phyloP scores from a whole-genome alignment of 1,140 invertebrate species.

The Drusus annulatus region DNA sequence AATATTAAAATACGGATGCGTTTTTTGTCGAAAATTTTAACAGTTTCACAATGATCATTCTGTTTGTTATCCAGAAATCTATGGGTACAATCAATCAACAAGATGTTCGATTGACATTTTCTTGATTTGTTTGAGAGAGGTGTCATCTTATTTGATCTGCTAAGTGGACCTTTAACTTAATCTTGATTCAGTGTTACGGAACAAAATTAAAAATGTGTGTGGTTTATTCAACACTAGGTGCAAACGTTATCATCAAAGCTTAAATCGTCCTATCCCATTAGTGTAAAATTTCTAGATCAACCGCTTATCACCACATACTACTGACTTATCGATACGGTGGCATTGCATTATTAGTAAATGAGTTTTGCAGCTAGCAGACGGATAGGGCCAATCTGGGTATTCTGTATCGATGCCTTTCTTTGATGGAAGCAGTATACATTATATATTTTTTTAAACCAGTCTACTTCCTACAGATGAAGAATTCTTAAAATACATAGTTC shows the following conservation, averaged over 20 bases:
- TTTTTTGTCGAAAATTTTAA: too few species aligned
- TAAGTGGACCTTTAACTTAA: not conserved
- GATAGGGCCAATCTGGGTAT: too few species aligned
- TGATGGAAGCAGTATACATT: slow-evolving; percentile 21
- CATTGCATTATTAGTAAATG: too few species aligned
- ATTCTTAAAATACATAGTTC: slow-evolving; percentile 21
- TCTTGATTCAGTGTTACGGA: not conserved
- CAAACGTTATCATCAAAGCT: slow-evolving; percentile 24
- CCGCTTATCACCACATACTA: too few species aligned
- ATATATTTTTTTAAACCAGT: slow-evolving; percentile 11
- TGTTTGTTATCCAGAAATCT: too few species aligned
- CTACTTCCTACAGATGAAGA: slow-evolving; percentile 31
- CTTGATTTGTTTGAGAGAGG: slow-evolving; percentile 19
- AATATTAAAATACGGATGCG: too few species aligned
- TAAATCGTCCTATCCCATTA: not conserved
- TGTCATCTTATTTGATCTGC: not conserved
- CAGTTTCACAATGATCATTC: too few species aligned
- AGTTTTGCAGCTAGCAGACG: too few species aligned
- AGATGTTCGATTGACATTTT: not conserved
- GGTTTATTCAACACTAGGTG: slow-evolving; percentile 23
- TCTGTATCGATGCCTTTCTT: not conserved
- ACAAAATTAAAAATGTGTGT: not conserved
- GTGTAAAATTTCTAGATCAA: too few species aligned
- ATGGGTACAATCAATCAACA: too few species aligned
- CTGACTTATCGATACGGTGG: too few species aligned